Evolutionary conservation across 1,140 invertebrate species (phyloP), one percentile per base, ranked within the genome.

Genomic region (Agrilus planipennis): DNA sequence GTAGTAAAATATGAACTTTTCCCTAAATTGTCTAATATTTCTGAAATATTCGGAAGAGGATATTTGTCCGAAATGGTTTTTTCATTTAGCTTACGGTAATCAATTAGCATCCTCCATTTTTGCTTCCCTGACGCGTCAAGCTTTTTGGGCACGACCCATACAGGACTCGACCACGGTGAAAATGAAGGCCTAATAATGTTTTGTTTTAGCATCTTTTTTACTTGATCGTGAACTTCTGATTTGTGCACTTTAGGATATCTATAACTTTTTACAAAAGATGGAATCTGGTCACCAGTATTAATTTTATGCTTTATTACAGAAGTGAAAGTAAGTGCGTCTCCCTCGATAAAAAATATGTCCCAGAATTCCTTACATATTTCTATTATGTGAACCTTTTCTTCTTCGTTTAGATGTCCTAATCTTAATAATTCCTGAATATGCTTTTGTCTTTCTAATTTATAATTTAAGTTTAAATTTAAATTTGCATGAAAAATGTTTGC

Each of bases 41-140:
- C 62, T 2, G 56, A 50, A 7, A 73, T 70, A 15, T 62, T 50
- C 6, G 69, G 71, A 9, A 76, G 46, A 3, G 70, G 70, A 47
- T 64, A 75, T 18, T 29, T 45, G 39, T 58, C 53, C 4, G 28
- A 38, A 3, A 52, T 48, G 1, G 54, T 58, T 36, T 46, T 53
- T 30, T 49, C 42, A 29, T 60, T 61, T 3, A 64, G 28, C 41
- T 55, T 54, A 10, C 51, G 44, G 32, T 23, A 21, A 36, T n/a
- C n/a, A n/a, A n/a, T n/a, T n/a, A n/a, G n/a, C n/a, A n/a, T n/a
- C 34, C 61, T 44, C 48, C 49, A 58, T 50, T 61, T 55, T 39
- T 21, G 29, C 31, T 57, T 35, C 4, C 48, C 52, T 1, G 52
- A 52, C 1, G 55, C 50, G 22, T 60, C 57, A 9, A 40, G 4